Base-by-base conservation (phyloP, 2,113 vertebrate species). In the Chunga burmeisteri region DNA sequence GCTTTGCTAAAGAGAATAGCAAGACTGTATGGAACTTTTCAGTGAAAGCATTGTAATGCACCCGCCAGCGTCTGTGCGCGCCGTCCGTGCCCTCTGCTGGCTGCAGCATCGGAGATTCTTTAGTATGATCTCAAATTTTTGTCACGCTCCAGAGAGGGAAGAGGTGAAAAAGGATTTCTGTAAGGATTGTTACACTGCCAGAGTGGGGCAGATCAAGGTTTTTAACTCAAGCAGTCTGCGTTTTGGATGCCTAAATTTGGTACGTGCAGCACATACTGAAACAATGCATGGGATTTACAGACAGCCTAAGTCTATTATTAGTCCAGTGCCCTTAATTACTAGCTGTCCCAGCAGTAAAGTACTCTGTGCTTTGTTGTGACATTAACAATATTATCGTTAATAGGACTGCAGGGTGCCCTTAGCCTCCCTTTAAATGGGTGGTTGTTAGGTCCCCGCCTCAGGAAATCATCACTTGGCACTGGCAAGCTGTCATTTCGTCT, bases 21-120 rank as follows among this genome's bases (percentile, higher is more conserved):
- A 79, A 80, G 77, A 29, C 7, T 7, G 32, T 7, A 22, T 12
- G 91, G 74, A 95, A 53, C 56, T 55, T 77, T 3, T 46, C 18
- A 22, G 42, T 46, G 71, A 47, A 40, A 93, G 46, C n/a, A 7
- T 22, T 36, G 29, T 34, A 17, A 40, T 0, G 13, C 7, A 16
- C 38, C 34, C 3, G 0, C 16, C 56, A 2, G 47, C 9, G 49
- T 44, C 59, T 72, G 22, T 40, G 4, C 47, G 84, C 21, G 0
- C 59, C 53, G 2, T 46, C 65, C 17, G 0, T 80, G 84, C 84
- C 89, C 87, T 94, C 93, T 96, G 87, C 91, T 91, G 91, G 91
- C 71, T 62, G 66, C 40, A 44, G 34, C 4, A 1, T 67, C 52
- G 9, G 38, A 18, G 23, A 10, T 30, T 52, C 30, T 5, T 34